These are phyloP conservation scores for Scaptomyza caliginosa DNA, from an alignment of 2,888 invertebrate species.

Conservation along the genomic window DNA sequence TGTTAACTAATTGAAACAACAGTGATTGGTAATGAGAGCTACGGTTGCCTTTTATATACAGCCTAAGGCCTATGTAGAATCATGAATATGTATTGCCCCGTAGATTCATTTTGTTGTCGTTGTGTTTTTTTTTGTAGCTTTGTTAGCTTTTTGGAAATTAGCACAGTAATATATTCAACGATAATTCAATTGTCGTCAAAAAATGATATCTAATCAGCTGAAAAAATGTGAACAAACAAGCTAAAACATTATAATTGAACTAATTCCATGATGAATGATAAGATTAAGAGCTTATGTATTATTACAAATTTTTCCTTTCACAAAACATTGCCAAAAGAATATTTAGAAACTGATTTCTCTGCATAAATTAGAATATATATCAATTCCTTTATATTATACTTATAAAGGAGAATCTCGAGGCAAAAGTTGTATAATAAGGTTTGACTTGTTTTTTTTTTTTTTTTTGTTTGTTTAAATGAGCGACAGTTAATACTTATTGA, in stretches of 20 bases:
- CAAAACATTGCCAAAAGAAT: background rate
- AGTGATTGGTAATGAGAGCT: constrained; percentile 2
- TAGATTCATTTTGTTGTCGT: too few species aligned
- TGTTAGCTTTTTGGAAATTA: background rate
- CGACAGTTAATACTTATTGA: background rate
- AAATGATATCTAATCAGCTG: background rate
- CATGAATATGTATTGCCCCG: too few species aligned
- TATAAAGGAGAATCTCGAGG: background rate
- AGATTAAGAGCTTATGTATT: background rate
- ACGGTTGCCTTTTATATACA: background rate
- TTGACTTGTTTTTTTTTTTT: too few species aligned
- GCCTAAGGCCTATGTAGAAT: too few species aligned
- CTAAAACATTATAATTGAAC: constrained; percentile 1
- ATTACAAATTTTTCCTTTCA: background rate
- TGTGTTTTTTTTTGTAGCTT: too few species aligned
- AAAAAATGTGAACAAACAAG: background rate
- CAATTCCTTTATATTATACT: background rate
- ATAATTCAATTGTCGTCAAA: background rate
- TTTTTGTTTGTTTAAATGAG: too few species aligned
- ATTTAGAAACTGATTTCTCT: too few species aligned
- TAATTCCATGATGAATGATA: background rate
- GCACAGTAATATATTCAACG: background rate
- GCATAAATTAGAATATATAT: background rate
- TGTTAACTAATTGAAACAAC: background rate
- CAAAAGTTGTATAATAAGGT: background rate